Base-by-base conservation (phyloP, 2,888 invertebrate genomes). In the Lycia hirtaria region DNA sequence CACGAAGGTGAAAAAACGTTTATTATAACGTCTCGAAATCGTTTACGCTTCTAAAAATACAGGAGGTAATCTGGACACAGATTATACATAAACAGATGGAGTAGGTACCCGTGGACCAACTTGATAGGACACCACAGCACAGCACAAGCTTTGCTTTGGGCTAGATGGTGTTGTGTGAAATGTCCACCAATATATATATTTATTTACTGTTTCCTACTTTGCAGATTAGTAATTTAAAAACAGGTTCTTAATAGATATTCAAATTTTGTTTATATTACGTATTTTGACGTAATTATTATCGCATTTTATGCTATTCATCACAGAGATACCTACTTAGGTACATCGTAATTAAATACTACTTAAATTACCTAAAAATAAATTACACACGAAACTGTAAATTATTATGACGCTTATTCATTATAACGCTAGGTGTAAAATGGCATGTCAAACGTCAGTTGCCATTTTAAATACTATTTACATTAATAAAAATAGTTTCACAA, bases 381-480 rank as follows among this genome's bases (percentile, higher is more conserved):
- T 41, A 14, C 51, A 35, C 22, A 28, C 28, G 6, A 28, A 7
- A 26, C 0, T 1, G 9, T 35, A n/a, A 40, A 55, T 10, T 32
- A 45, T 53, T 60, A 49, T 64, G 38, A 47, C 48, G 64, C 64
- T 56, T 73, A 68, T 50, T 5, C 1, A 15, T 14, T 15, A 0
- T 10, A 0, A 0, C 3, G 56, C 56, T 70, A 62, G 58, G 65
- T 64, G 38, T 38, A 64, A 20, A 61, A 48, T 62, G 32, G 53
- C 58, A 54, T 67, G 67, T 48, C 56, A 30, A n/a, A n/a, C n/a
- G n/a, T n/a, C n/a, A n/a, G n/a, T n/a, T 40, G 28, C 41, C 28
- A 49, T 62, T 59, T 52, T 22, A 48, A 56, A 17, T 26, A 40
- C n/a, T 53, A 56, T 47, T 59, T 55, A 33, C 22, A 37, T 44